Evolutionary conservation across 2,888 invertebrate species (phyloP).

Genomic region (Ischnus inquisitorius): DNA sequence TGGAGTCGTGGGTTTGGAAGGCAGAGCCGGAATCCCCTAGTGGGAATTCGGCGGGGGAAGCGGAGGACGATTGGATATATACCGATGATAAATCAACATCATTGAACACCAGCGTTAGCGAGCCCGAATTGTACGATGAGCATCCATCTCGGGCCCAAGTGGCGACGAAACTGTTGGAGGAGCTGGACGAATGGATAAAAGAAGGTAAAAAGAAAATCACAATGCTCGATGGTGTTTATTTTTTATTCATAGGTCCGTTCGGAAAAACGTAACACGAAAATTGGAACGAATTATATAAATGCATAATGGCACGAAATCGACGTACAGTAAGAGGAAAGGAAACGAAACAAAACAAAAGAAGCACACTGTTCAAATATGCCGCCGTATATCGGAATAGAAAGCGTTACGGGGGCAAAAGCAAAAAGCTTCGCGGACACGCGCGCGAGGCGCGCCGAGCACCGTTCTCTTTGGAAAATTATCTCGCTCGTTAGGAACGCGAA

Average conservation of each 20-base stretch:
- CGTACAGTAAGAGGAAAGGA: no score
- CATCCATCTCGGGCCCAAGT: slow-evolving; percentile 86
- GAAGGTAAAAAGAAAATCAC: slow-evolving; percentile 86
- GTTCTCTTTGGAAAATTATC: slow-evolving; percentile 43
- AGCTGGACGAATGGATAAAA: slow-evolving; percentile 90
- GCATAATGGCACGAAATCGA: not conserved
- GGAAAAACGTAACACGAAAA: not conserved
- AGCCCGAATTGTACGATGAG: slow-evolving; percentile 79
- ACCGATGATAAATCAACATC: slow-evolving; percentile 79
- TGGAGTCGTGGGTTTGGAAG: slow-evolving; percentile 85
- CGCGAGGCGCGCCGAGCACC: slow-evolving; percentile 21
- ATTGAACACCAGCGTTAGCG: slow-evolving; percentile 73
- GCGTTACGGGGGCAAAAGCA: slow-evolving; percentile 34
- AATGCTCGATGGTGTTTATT: not conserved
- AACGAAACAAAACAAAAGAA: not conserved
- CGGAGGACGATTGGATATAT: slow-evolving; percentile 81
- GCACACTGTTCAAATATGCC: not conserved
- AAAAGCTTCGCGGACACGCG: slow-evolving; percentile 35
- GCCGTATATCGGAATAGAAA: slow-evolving; percentile 47
- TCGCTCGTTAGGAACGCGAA: slow-evolving; percentile 16
- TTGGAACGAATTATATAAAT: not conserved
- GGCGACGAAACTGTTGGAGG: slow-evolving; percentile 89
- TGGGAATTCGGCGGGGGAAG: slow-evolving; percentile 83
- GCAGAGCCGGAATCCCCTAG: slow-evolving; percentile 87
- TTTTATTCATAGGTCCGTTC: not conserved